A percentile compares a stretch with the other conserved stretches of the same genome.
phyloP scores from a whole-genome alignment of 2,113 vertebrate species.

The Scartelaos histophorus region DNA sequence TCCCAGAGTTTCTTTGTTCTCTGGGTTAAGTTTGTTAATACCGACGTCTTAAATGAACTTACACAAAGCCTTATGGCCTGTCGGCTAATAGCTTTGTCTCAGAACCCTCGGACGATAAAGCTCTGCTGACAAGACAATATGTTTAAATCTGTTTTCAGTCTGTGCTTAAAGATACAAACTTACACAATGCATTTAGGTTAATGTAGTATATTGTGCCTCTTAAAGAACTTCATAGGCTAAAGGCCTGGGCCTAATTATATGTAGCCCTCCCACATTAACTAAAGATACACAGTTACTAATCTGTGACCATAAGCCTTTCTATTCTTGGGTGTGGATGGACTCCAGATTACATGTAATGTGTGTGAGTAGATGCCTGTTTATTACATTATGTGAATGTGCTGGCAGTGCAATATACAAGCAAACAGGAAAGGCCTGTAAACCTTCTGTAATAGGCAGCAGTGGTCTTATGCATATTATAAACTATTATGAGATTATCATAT shows the following conservation, averaged over 20 bases:
- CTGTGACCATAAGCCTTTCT: slow-evolving; percentile 70
- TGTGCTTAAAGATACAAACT: background rate
- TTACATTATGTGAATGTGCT: slow-evolving; percentile 18
- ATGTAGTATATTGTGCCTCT: background rate
- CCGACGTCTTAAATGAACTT: background rate
- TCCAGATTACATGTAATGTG: slow-evolving; percentile 62
- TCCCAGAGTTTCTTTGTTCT: background rate
- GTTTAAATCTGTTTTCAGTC: background rate
- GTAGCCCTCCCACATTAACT: slow-evolving; percentile 20
- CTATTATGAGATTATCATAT: no score
- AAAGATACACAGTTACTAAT: slow-evolving; percentile 15
- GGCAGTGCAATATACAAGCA: background rate
- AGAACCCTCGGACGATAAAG: background rate
- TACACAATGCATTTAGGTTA: background rate
- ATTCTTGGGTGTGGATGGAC: slow-evolving; percentile 66
- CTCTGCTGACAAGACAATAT: background rate
- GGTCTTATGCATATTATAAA: background rate
- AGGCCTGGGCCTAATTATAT: slow-evolving; percentile 29
- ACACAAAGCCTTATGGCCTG: background rate
- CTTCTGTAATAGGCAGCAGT: background rate
- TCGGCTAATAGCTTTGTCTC: background rate
- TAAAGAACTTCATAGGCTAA: background rate
- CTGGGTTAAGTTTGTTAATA: slow-evolving; percentile 5
- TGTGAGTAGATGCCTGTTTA: slow-evolving; percentile 26
- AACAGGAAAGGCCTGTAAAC: background rate